Evolutionary conservation across 2,113 vertebrate genomes (phyloP).

Genomic region (Heterochromis multidens): DNA sequence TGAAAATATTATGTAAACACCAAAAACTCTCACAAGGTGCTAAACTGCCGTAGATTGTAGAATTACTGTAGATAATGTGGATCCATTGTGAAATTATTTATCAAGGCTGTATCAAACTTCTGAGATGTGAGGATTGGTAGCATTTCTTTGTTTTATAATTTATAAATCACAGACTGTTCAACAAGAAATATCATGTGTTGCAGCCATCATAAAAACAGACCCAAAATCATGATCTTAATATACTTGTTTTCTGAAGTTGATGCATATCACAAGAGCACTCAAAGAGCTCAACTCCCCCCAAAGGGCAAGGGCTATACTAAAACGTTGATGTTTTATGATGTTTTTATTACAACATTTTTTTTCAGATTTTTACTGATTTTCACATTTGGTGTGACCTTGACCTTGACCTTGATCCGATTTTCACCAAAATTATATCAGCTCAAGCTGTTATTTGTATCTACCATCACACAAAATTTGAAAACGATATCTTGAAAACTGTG

Average conservation of each 20-base stretch:
- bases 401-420: no score
- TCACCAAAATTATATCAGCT: no score
- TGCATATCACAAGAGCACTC: neutral
- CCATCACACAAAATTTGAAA: no score
- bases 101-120: neutral
- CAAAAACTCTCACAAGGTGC: neutral
- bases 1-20: conserved; percentile 4
- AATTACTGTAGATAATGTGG: neutral
- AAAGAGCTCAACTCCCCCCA: no score
- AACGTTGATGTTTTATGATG: no score
- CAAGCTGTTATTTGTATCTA: no score
- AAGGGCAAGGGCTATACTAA: no score
- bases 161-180: neutral
- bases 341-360: no score
- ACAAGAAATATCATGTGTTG: neutral
- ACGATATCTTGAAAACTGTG: no score
- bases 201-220: neutral
- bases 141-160: neutral
- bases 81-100: neutral
- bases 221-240: neutral
- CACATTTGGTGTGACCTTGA: no score
- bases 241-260: neutral
- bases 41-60: neutral
- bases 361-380: no score
- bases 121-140: neutral